Percentiles rank a stretch among this genome's conserved stretches.
These are phyloP conservation scores for Melanotaenia trifasciata DNA, from an alignment of 2,797 vertebrate species.

Conservation along the genomic window DNA sequence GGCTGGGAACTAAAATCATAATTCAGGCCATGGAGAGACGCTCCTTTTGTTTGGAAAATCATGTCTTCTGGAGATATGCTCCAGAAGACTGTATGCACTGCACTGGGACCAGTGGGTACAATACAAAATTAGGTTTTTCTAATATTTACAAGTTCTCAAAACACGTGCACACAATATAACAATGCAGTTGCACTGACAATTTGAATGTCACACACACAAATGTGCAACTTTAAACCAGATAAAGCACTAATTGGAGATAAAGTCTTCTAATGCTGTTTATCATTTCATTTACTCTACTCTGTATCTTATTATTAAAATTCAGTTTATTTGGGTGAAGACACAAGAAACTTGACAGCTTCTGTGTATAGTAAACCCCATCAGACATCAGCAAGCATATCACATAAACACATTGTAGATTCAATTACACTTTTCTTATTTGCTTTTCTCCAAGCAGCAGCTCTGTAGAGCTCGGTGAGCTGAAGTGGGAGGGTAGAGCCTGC, in stretches of 20 bases:
- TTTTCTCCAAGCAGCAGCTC: constrained; percentile 7
- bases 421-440: constrained; percentile 6
- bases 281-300: constrained; percentile 36
- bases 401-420: neutral
- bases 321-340: neutral
- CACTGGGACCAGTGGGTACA: constrained; percentile 33
- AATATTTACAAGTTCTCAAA: neutral
- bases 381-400: neutral
- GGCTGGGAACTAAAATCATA: constrained; percentile 43
- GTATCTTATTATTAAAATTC: constrained; percentile 9
- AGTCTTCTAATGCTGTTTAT: constrained; percentile 33
- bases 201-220: constrained; percentile 35
- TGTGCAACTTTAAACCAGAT: constrained; percentile 36
- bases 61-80: constrained; percentile 33
- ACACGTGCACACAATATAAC: constrained; percentile 3
- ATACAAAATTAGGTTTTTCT: constrained; percentile 20
- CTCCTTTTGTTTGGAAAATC: constrained; percentile 21
- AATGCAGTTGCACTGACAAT: constrained; percentile 43
- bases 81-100: constrained; percentile 42
- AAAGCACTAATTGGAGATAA: constrained; percentile 44
- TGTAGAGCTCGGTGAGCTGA: neutral
- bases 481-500: neutral
- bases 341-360: neutral
- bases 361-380: constrained; percentile 10
- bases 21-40: constrained; percentile 37